Conservation (phyloP, 2,797 vertebrate species). For the Propithecus perrieri region DNA sequence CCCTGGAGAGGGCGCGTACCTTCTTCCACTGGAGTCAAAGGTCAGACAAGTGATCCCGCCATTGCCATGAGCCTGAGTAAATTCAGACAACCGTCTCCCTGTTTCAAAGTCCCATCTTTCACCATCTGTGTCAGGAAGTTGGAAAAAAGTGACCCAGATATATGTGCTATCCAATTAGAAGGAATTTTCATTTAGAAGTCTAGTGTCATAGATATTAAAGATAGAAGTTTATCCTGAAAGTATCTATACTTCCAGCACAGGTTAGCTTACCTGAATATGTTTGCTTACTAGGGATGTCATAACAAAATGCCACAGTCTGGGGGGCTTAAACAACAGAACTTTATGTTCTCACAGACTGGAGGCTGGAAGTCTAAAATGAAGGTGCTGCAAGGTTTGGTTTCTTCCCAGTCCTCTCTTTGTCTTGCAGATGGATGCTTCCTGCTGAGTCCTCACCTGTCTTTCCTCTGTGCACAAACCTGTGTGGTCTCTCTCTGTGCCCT, state of each 20-base stretch:
- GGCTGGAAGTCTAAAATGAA: neutral
- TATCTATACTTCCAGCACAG: neutral
- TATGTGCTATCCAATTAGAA: neutral
- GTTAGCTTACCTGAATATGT: neutral
- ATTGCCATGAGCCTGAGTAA: slow-evolving; percentile 79
- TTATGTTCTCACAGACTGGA: neutral
- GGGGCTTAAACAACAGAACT: neutral
- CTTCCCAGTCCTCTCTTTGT: neutral
- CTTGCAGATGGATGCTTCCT: neutral
- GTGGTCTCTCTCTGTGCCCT: neutral
- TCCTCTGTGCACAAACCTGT: neutral
- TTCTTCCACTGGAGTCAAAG: slow-evolving; percentile 86
- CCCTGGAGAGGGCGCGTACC: slow-evolving; percentile 64
- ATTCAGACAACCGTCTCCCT: slow-evolving; percentile 86
- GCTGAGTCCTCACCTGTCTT: neutral
- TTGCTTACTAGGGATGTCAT: neutral
- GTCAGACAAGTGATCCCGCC: slow-evolving; percentile 87
- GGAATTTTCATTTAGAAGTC: neutral
- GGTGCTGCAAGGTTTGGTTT: neutral
- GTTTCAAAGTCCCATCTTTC: slow-evolving; percentile 89
- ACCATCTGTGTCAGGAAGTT: slow-evolving; percentile 80
- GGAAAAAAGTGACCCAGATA: neutral
- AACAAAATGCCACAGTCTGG: neutral
- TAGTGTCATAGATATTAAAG: neutral
- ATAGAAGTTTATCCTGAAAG: neutral